phyloP scores from a whole-genome alignment of 2,797 vertebrate genomes.

The Gadopsis marmoratus region DNA sequence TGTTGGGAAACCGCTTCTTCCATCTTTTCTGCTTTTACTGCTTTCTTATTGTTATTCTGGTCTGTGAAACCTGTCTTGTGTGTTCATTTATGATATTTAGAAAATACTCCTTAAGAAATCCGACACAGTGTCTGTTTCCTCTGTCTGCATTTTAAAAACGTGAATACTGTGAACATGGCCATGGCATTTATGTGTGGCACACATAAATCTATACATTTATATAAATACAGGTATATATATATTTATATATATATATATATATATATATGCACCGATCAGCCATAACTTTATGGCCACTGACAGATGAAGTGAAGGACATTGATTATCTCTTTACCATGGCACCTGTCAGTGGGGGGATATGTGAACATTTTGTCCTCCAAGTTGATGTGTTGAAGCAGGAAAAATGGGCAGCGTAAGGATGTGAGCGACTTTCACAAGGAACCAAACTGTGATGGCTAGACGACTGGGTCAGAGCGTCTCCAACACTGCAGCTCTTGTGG shows the following conservation, averaged over 20 bases:
- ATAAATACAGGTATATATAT: background rate
- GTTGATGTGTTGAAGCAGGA: too few relatives aligned
- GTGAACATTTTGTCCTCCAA: too few relatives aligned
- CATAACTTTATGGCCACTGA: too few relatives aligned
- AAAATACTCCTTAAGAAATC: background rate
- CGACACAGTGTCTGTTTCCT: background rate
- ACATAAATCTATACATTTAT: background rate
- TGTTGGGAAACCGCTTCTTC: background rate
- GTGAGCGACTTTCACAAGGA: too few relatives aligned
- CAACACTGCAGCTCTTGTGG: too few relatives aligned
- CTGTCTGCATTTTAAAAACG: background rate
- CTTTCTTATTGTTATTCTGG: constrained; percentile 11
- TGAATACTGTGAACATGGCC: constrained; percentile 38
- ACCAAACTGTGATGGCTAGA: too few relatives aligned
- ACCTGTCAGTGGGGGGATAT: too few relatives aligned
- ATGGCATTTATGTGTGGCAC: background rate
- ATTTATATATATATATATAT: background rate
- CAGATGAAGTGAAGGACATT: too few relatives aligned
- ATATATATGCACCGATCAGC: background rate
- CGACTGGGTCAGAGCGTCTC: too few relatives aligned
- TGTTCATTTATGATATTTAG: background rate
- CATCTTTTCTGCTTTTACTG: background rate
- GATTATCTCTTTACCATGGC: too few relatives aligned
- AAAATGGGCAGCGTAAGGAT: too few relatives aligned
- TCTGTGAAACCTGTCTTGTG: background rate